phyloP scores from a whole-genome alignment of 2,888 invertebrate genomes.

The Apodemia arnacis region DNA sequence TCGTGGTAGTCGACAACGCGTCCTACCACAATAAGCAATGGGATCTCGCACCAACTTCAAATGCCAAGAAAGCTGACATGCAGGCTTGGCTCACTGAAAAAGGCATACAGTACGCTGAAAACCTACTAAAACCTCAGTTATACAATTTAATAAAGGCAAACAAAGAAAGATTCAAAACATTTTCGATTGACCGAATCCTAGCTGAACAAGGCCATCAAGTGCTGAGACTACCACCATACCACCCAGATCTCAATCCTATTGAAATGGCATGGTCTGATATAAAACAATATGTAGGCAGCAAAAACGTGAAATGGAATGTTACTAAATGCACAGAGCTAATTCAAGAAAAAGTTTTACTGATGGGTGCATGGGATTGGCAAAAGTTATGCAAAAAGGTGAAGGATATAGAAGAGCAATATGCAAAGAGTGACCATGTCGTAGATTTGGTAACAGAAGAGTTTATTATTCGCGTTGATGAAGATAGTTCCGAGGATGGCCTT shows the following conservation, averaged over 20 bases:
- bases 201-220: conserved; percentile 35
- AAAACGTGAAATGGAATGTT: conserved; percentile 52
- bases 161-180: conserved; percentile 70
- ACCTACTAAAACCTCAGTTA: conserved; percentile 68
- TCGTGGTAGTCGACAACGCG: conserved; percentile 82
- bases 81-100: conserved; percentile 77
- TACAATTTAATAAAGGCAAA: conserved; percentile 74
- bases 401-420: conserved; percentile 52
- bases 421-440: conserved; percentile 53
- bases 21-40: conserved; percentile 78
- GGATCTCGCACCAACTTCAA: conserved; percentile 72
- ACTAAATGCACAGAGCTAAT: conserved; percentile 26
- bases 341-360: conserved; percentile 39
- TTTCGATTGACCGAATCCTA: conserved; percentile 61
- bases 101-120: conserved; percentile 52
- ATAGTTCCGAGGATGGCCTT: too few species aligned
- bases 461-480: too few species aligned
- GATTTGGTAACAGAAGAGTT: too few species aligned
- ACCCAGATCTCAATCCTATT: conserved; percentile 83
- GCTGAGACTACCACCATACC: conserved; percentile 70
- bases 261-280: conserved; percentile 66
- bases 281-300: conserved; percentile 49
- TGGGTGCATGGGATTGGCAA: conserved; percentile 52
- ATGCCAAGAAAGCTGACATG: conserved; percentile 78
- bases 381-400: conserved; percentile 56